Conservation (phyloP, 2,113 vertebrate genomes). For the Callorhinus ursinus region DNA sequence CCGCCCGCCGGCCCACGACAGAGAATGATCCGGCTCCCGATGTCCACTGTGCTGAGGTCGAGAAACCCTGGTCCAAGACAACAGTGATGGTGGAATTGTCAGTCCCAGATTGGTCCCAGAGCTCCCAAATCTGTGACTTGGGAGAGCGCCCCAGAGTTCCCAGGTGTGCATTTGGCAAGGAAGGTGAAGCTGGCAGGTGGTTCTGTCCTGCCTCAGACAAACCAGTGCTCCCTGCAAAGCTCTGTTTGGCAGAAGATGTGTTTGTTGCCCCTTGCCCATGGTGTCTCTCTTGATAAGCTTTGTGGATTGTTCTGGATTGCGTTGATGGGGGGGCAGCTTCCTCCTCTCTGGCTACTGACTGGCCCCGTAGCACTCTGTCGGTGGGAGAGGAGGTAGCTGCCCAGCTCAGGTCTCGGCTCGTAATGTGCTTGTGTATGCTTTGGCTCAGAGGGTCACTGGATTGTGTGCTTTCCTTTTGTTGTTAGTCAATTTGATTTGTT, state of each 20-base stretch:
- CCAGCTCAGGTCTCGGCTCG: slow-evolving; percentile 63
- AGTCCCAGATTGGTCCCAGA: background rate
- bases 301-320: slow-evolving; percentile 59
- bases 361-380: background rate
- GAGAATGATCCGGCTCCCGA: rapidly evolving
- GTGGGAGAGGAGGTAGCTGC: slow-evolving; percentile 83
- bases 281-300: slow-evolving; percentile 54
- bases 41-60: background rate
- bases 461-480: slow-evolving; percentile 74
- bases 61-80: background rate
- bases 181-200: rapidly evolving
- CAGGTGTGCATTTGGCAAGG: rapidly evolving
- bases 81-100: rapidly evolving
- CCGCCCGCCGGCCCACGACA: background rate
- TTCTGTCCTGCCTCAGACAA: background rate
- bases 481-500: slow-evolving; percentile 76
- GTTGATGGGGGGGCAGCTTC: slow-evolving; percentile 64
- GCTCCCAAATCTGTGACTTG: background rate
- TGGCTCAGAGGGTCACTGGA: slow-evolving; percentile 64
- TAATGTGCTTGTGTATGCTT: background rate
- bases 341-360: rapidly evolving
- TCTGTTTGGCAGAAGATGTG: background rate
- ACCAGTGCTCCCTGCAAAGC: background rate
- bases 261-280: background rate
- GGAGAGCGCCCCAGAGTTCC: background rate